Percentiles rank a stretch among this genome's conserved stretches.
phyloP scores from a whole-genome alignment of 1,140 invertebrate genomes.

The Drosophila erecta region DNA sequence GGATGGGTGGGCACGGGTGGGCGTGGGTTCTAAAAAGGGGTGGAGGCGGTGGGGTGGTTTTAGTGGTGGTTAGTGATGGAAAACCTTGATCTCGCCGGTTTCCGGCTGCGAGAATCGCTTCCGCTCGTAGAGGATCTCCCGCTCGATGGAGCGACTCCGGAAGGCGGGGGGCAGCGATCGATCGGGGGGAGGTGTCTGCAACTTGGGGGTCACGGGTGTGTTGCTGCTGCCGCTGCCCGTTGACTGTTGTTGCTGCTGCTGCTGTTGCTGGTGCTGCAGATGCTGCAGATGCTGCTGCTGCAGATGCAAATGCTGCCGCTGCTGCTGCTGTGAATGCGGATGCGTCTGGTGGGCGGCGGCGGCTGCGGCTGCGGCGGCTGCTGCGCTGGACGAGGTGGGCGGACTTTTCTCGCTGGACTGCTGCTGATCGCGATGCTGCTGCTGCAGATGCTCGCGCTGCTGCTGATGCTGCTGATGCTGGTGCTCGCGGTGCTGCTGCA shows the following conservation, averaged over 20 bases:
- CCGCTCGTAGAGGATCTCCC: conserved; percentile 76
- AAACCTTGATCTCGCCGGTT: conserved; percentile 76
- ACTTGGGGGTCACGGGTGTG: conserved; percentile 72
- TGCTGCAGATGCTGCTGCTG: conserved; percentile 46
- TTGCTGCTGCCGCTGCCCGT: conserved; percentile 56
- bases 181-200: conserved; percentile 75
- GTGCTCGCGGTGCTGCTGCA: conserved; percentile 72
- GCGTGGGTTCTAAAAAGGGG: neutral
- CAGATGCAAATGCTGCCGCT: conserved; percentile 39
- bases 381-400: conserved; percentile 51
- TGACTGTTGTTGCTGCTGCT: conserved; percentile 52
- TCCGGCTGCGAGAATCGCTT: conserved; percentile 75
- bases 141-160: conserved; percentile 80
- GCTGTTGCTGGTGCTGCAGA: conserved; percentile 40
- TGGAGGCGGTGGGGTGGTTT: neutral
- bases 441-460: conserved; percentile 50
- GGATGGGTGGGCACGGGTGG: neutral
- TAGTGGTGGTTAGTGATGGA: conserved; percentile 9
- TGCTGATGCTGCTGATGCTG: conserved; percentile 66
- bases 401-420: conserved; percentile 61
- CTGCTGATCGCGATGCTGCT: conserved; percentile 38
- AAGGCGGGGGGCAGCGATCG: conserved; percentile 78
- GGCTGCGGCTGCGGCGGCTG: conserved; percentile 45
- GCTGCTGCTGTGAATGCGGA: conserved; percentile 45
- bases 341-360: conserved; percentile 53